phyloP scores from a whole-genome alignment of 2,797 vertebrate genomes.

The Choloepus didactylus region DNA sequence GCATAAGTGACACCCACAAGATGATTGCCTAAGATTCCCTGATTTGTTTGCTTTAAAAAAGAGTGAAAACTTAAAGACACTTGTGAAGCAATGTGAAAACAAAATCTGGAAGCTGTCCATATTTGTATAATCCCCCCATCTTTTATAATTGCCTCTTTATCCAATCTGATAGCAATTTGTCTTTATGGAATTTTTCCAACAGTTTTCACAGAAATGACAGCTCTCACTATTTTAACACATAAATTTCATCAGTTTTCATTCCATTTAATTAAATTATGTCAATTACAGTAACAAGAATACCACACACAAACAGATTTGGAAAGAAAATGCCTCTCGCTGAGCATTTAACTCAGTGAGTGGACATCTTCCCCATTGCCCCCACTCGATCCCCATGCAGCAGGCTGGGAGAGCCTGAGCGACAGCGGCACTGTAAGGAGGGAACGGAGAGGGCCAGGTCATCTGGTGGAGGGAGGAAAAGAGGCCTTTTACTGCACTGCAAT shows the following conservation, averaged over 20 bases:
- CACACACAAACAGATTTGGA: constrained; percentile 24
- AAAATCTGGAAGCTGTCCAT: constrained; percentile 42
- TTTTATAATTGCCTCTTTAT: constrained; percentile 63
- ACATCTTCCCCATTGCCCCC: background rate
- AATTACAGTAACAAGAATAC: constrained; percentile 47
- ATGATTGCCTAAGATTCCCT: background rate
- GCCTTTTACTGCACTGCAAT: background rate
- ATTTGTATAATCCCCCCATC: constrained; percentile 49
- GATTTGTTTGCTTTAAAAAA: constrained; percentile 54
- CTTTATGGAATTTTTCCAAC: constrained; percentile 73
- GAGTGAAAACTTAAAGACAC: constrained; percentile 46
- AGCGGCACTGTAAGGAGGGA: background rate
- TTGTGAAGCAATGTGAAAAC: constrained; percentile 29
- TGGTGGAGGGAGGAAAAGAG: background rate
- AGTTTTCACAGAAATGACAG: constrained; percentile 43
- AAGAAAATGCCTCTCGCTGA: constrained; percentile 4
- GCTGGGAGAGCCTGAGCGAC: background rate
- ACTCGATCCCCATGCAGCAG: too few relatives aligned
- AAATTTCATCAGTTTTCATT: constrained; percentile 70
- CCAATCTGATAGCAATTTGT: constrained; percentile 58
- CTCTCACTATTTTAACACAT: constrained; percentile 52
- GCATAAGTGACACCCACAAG: background rate
- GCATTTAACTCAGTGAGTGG: background rate
- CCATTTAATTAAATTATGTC: constrained; percentile 68
- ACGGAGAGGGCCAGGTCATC: background rate